phyloP scores from a whole-genome alignment of 2,797 vertebrate species.

The Peromyscus eremicus region DNA sequence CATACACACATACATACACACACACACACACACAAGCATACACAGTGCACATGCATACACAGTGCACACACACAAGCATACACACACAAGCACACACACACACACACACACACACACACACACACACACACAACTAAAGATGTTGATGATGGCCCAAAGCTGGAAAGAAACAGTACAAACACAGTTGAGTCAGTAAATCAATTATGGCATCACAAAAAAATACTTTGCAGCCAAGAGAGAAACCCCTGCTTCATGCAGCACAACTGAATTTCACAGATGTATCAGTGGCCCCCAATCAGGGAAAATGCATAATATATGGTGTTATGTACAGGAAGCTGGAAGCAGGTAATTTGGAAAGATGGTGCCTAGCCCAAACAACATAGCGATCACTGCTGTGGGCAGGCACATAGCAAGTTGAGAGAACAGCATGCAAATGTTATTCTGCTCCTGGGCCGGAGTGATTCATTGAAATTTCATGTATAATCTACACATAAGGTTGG shows the following conservation, averaged over 20 bases:
- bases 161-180: constrained; percentile 40
- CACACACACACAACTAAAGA: neutral
- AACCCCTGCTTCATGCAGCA: neutral
- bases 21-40: neutral
- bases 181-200: neutral
- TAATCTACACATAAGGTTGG: neutral
- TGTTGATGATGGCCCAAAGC: constrained; percentile 19
- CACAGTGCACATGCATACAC: neutral
- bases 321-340: neutral
- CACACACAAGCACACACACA: too few species aligned
- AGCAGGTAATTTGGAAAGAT: neutral
- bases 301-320: neutral
- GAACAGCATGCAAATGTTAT: neutral
- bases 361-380: neutral
- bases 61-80: neutral
- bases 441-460: neutral
- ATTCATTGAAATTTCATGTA: neutral
- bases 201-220: neutral
- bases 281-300: neutral
- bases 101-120: neutral
- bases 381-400: neutral
- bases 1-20: neutral
- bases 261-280: constrained; percentile 6
- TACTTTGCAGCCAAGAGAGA: constrained; percentile 18
- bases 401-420: neutral